phyloP scores from a whole-genome alignment of 2,888 invertebrate genomes.

The Carterocephalus palaemon region DNA sequence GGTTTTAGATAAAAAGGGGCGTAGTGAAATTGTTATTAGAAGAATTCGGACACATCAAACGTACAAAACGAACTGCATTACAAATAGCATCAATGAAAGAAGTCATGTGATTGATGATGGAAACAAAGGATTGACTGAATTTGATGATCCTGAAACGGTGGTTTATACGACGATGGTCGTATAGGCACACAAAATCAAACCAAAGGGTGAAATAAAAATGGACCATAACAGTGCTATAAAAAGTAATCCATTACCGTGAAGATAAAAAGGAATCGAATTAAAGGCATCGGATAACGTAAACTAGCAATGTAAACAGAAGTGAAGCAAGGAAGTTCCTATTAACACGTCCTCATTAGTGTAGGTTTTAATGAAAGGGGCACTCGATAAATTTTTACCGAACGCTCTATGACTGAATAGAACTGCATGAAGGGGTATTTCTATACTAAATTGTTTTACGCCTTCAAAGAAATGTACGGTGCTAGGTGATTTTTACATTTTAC shows the following conservation, averaged over 20 bases:
- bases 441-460: constrained; percentile 39
- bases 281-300: constrained; percentile 24
- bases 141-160: constrained; percentile 17
- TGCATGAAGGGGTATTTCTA: constrained; percentile 23
- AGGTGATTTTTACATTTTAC: constrained; percentile 43
- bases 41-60: constrained; percentile 20
- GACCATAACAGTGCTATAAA: constrained; percentile 16
- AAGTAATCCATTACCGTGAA: constrained; percentile 17
- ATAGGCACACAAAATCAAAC: constrained; percentile 28
- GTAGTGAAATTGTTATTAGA: background rate
- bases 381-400: constrained; percentile 46
- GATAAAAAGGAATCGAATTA: constrained; percentile 32
- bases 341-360: constrained; percentile 58
- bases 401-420: constrained; percentile 24
- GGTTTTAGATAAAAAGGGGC: constrained; percentile 25
- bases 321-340: constrained; percentile 51
- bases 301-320: too few species aligned
- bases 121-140: constrained; percentile 19
- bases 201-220: constrained; percentile 21
- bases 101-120: constrained; percentile 16
- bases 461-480: constrained; percentile 20
- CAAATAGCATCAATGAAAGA: constrained; percentile 23
- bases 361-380: constrained; percentile 52
- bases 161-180: constrained; percentile 39
- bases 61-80: constrained; percentile 5